These are phyloP conservation scores for Actenoides hombroni DNA, from an alignment of 2,113 vertebrate genomes.

Conservation along the genomic window DNA sequence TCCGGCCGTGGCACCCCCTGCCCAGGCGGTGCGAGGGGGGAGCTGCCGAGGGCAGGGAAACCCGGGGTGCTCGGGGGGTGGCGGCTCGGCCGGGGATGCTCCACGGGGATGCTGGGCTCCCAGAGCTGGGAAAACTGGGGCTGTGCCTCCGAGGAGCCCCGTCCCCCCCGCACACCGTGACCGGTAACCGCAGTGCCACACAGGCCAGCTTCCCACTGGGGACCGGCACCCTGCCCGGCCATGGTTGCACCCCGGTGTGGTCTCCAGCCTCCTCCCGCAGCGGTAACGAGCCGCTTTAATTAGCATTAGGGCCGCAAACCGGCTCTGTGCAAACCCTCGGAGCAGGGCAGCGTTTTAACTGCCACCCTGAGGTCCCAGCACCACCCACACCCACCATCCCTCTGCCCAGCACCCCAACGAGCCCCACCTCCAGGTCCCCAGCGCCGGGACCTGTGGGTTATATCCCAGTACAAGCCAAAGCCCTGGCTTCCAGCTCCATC, in stretches of 20 bases:
- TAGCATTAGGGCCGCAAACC: not conserved
- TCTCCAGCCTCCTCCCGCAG: not conserved
- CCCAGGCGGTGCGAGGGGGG: rapidly evolving
- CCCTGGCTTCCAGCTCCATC: not conserved
- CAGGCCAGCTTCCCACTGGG: rapidly evolving
- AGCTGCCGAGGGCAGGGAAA: not conserved
- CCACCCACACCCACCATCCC: not conserved
- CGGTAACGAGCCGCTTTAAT: not conserved
- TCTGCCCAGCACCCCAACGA: not conserved
- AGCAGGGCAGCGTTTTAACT: rapidly evolving
- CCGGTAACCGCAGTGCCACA: not conserved
- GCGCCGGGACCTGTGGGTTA: rapidly evolving
- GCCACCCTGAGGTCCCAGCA: not conserved
- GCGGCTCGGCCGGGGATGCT: not conserved
- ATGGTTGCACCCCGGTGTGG: rapidly evolving
- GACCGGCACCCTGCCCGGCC: not conserved
- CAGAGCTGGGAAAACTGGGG: rapidly evolving
- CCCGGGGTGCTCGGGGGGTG: not conserved
- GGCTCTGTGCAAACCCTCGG: not conserved
- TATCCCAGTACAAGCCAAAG: not conserved
- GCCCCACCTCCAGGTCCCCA: rapidly evolving
- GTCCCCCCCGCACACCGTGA: rapidly evolving
- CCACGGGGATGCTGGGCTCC: not conserved
- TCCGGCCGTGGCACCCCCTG: not conserved
- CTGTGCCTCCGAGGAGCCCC: rapidly evolving